Percentiles rank a stretch among this genome's conserved stretches.
These are phyloP conservation scores for Falco novaeseelandiae DNA, from an alignment of 2,797 vertebrate genomes.

Conservation along the genomic window DNA sequence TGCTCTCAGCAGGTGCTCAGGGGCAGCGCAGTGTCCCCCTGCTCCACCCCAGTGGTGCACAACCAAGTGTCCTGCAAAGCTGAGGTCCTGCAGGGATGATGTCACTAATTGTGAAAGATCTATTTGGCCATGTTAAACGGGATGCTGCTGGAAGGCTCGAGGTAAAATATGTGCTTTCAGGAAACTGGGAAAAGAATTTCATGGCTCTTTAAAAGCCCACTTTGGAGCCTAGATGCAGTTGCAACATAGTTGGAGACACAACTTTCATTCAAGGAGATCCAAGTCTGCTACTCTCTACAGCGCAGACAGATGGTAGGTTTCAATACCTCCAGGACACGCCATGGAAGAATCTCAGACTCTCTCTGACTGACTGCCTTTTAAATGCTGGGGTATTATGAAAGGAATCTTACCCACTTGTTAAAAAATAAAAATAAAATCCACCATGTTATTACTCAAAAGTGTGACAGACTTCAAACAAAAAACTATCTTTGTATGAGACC, in stretches of 20 bases:
- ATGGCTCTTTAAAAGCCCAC: background rate
- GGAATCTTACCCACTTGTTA: background rate
- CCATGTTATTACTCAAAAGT: background rate
- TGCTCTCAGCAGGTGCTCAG: background rate
- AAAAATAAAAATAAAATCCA: background rate
- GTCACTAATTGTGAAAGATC: background rate
- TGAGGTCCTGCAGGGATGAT: background rate
- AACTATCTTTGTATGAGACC: background rate
- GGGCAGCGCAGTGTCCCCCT: background rate
- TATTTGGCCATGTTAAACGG: background rate
- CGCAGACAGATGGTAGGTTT: background rate
- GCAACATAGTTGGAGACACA: background rate
- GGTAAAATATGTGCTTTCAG: background rate
- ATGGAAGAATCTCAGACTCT: background rate
- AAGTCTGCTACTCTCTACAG: background rate
- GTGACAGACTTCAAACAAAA: background rate
- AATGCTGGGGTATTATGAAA: background rate
- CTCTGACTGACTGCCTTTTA: background rate
- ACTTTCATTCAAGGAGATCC: constrained; percentile 24
- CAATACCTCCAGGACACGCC: background rate
- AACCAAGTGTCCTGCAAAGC: background rate
- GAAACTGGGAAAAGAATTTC: background rate
- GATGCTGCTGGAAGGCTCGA: background rate
- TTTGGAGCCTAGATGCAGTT: background rate
- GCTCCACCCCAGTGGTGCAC: background rate